Evolutionary conservation across 2,113 vertebrate species (phyloP), one percentile per base, ranked within the genome.

Genomic region (Serinus canaria): DNA sequence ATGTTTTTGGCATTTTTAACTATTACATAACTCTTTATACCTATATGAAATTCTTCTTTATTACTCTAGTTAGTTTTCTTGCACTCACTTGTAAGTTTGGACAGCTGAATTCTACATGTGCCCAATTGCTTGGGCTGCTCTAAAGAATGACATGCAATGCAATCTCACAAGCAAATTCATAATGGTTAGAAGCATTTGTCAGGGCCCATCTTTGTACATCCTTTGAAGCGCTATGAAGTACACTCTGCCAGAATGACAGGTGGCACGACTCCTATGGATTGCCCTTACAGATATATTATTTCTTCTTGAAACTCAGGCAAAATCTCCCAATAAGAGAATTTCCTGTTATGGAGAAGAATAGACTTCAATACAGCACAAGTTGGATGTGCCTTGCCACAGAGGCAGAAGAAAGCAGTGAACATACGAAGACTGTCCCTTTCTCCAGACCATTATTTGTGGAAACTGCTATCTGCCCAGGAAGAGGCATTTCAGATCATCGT

Each of bases 201-300:
- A 70, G 41, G 30, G 35, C 30, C 19, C 13, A 11, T 56, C 23
- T 75, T 67, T 33, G 24, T 14, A 6, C 22, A n/a, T 3, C 22
- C 11, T 44, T 60, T 56, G 75, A 72, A 64, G 25, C 17, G 72
- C 50, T 27, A 39, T 59, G 80, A 78, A 59, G 59, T 4, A 22
- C 24, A 78, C 39, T 63, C 50, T 82, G 46, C 46, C 50, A 52
- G 56, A 23, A 83, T 28, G 66, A 64, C 22, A 39, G 21, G 41
- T 0, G 0, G 22, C 56, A 70, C 3, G 4, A 17, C 37, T 49
- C 33, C 28, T 16, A n/a, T 44, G 50, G 44, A 50, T 10, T 79
- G 39, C 24, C 46, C 55, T 70, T 56, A 44, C 25, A 66, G 47
- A 68, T 60, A 31, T 14, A 68, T 33, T 33, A 41, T 56, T 83